Base-by-base conservation (phyloP, 2,888 invertebrate species). In the Molorchus minor region DNA sequence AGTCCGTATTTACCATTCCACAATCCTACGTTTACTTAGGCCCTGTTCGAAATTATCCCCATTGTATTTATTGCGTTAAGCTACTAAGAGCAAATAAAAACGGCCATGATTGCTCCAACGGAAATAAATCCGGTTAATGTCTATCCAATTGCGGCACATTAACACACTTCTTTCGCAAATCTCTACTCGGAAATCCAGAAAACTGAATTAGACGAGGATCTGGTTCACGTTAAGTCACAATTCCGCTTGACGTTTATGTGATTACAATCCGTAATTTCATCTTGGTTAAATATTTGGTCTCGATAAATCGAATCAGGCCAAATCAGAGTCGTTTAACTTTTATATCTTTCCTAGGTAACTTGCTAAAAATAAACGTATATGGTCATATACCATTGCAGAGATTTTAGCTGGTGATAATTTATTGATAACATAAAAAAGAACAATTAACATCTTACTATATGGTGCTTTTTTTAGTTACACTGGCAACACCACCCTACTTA, bases 61-160 rank as follows among this genome's bases (percentile, higher is more conserved):
- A n/a, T n/a, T 17, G 41, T 29, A 5, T 17, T 29, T 19, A 40
- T 12, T 25, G 29, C 17, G 25, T 25, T 29, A 29, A 20, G 20
- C 16, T 41, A 36, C 16, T 41, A 36, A 54, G 49, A 51, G 20
- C 38, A 45, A 58, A 44, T 12, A 55, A 54, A 58, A 33, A 25
- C 38, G 17, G 49, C 53, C 33, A 41, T 49, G 57, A 61, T 61
- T 49, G 51, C 49, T 19, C 8, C 33, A 45, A 60, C 38, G 30
- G 49, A 40, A 52, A 55, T 55, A 64, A 61, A 64, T 61, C 53
- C 38, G 35, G 49, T 64, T 60, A 64, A 60, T 57, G 55, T 53
- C 45, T 38, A 43, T 52, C 53, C 58, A 33, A 58, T 21, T 58
- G 58, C 58, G 61, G 49, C 60, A 61, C 58, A 58, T 64, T 64